Conservation (phyloP, 2,113 vertebrate species). For the Lonchura striata region DNA sequence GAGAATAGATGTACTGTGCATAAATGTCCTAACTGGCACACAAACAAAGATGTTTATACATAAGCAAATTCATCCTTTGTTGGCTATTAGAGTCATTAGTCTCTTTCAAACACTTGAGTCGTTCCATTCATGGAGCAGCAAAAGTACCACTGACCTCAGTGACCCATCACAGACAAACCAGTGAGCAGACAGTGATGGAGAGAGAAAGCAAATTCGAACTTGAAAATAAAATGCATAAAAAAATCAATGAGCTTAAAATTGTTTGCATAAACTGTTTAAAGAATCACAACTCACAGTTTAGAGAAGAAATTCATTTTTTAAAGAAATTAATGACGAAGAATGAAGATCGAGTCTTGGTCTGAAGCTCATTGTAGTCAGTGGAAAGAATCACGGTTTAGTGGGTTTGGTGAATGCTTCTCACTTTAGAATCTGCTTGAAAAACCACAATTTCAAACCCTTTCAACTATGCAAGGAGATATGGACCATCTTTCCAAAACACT, state of each 20-base stretch:
- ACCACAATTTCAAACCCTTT: not conserved
- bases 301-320: not conserved
- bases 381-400: not conserved
- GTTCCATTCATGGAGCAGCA: conserved; percentile 32
- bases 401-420: not conserved
- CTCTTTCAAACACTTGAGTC: conserved; percentile 51
- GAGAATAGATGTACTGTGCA: conserved; percentile 27
- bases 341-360: not conserved
- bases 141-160: not conserved
- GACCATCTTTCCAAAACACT: not conserved
- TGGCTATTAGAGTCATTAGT: conserved; percentile 54
- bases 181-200: not conserved
- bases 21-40: conserved; percentile 36
- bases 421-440: not conserved
- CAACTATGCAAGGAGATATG: not conserved
- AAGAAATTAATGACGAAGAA: accelerated
- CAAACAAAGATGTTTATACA: conserved; percentile 58
- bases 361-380: not conserved
- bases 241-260: not conserved
- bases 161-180: not conserved
- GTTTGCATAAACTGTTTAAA: not conserved
- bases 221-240: not conserved
- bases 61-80: conserved; percentile 58
- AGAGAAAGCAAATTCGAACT: not conserved
- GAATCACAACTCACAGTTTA: not conserved